Base-by-base conservation (phyloP, 64 coral and sea anemone genomes). In the Dendronephthya gigantea region DNA sequence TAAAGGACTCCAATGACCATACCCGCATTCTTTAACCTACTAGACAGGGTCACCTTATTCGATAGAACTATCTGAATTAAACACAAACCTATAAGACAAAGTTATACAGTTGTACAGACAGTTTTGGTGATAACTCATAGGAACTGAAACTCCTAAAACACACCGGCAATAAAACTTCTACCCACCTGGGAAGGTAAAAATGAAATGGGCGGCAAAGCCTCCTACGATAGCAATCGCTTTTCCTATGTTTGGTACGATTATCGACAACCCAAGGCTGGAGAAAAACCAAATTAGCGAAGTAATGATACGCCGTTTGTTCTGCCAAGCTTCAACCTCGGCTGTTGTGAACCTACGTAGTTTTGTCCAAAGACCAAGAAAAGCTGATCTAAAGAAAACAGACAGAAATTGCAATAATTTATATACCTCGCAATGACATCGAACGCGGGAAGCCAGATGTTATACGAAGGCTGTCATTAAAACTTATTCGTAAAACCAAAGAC, bases 171-270 rank as follows among this genome's bases (percentile, higher is more conserved):
- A 66, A 35, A 28, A 19, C 17, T 79, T 79, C 28, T 35, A 79
- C 32, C 15, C 9, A 79, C 72, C 72, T 79, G 72, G 72, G 36
- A 79, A 79, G 31, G 72, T 79, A 79, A 79, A 79, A 33, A 79
- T 79, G 12, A 79, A 79, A 39, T 79, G 72, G 22, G 72, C 72
- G 3, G 72, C 72, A 79, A 79, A 79, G 11, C 72, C 72, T 37
- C 72, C 72, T 11, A 79, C 72, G 10, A 79, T 29, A 13, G 72
- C 72, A 79, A 79, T 79, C 13, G 72, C 72, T 35, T 79, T 79
- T 79, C 72, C 72, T 37, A 79, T 79, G 9, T 34, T 79, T 79
- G 72, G 72, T 8, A 79, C 72, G 30, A 79, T 19, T 34, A 79
- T 33, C 9, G 72, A 79, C 17, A 79, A 79, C 1, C 4, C 72